A percentile compares a stretch with the other conserved stretches of the same genome.
Conservation (phyloP, 1,140 invertebrate genomes). For the Acromyrmex charruanus region DNA sequence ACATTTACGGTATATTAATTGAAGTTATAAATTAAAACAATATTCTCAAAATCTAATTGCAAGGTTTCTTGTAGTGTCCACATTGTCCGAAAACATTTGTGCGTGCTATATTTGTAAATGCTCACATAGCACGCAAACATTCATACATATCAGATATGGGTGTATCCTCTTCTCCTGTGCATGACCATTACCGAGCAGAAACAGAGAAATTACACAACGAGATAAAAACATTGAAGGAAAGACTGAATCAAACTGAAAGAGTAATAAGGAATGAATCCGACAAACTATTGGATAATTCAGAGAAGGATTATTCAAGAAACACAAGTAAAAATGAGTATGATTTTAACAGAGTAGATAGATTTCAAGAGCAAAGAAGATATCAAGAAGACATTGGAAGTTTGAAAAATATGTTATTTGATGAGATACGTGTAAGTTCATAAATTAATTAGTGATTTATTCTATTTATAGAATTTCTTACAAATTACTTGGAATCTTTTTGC, state of each 20-base stretch:
- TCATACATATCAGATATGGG: constrained; percentile 68
- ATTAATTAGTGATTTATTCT: background rate
- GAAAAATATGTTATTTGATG: constrained; percentile 79
- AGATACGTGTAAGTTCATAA: constrained; percentile 77
- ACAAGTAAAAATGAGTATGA: constrained; percentile 40
- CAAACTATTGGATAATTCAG: constrained; percentile 77
- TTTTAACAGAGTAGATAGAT: constrained; percentile 71
- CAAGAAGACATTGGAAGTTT: constrained; percentile 81
- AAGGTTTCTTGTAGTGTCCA: constrained; percentile 79
- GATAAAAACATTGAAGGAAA: constrained; percentile 88
- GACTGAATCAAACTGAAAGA: constrained; percentile 87
- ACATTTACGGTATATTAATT: background rate
- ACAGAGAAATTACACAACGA: constrained; percentile 87
- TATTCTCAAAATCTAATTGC: constrained; percentile 18
- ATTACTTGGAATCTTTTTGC: background rate
- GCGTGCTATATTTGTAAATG: constrained; percentile 80
- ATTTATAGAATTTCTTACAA: constrained; percentile 1
- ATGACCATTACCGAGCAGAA: constrained; percentile 84
- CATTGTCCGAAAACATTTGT: constrained; percentile 84
- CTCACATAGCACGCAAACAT: constrained; percentile 82
- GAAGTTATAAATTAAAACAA: background rate
- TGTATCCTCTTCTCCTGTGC: constrained; percentile 72
- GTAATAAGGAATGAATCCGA: constrained; percentile 84
- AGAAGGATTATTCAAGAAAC: constrained; percentile 72
- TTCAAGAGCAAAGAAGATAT: constrained; percentile 85